Conservation (phyloP, 2,113 vertebrate genomes). For the Muntiacus reevesi region DNA sequence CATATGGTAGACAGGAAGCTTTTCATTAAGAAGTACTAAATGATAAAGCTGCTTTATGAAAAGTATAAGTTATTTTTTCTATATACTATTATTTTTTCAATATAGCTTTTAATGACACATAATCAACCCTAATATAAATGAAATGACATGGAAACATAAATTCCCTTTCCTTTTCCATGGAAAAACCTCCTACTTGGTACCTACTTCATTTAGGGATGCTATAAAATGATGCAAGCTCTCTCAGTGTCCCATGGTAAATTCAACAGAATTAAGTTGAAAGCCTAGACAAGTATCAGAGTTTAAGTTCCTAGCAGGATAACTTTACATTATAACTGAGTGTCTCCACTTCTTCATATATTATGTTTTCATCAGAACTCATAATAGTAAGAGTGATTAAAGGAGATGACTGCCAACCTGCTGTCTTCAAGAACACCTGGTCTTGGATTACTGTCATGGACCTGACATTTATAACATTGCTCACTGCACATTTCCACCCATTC, state of each 20-base stretch:
- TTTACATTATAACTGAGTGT: not conserved
- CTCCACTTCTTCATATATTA: not conserved
- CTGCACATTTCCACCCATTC: not conserved
- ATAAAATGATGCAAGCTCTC: accelerated
- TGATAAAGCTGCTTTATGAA: not conserved
- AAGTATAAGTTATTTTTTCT: not conserved
- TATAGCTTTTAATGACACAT: not conserved
- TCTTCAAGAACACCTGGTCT: not conserved
- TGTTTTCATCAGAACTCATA: not conserved
- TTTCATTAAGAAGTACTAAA: not conserved
- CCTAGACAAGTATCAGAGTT: not conserved
- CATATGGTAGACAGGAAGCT: not conserved
- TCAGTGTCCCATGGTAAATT: accelerated
- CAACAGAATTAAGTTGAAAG: not conserved
- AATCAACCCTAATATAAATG: not conserved
- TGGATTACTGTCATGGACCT: not conserved
- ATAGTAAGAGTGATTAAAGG: not conserved
- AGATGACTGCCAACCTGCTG: not conserved
- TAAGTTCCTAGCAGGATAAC: not conserved
- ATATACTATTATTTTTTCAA: not conserved
- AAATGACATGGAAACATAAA: not conserved
- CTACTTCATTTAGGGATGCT: not conserved
- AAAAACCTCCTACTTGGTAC: not conserved
- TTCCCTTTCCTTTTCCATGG: not conserved
- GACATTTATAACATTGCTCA: not conserved